Base-by-base conservation (phyloP, 2,888 invertebrate species). In the Polymixis flavicincta region DNA sequence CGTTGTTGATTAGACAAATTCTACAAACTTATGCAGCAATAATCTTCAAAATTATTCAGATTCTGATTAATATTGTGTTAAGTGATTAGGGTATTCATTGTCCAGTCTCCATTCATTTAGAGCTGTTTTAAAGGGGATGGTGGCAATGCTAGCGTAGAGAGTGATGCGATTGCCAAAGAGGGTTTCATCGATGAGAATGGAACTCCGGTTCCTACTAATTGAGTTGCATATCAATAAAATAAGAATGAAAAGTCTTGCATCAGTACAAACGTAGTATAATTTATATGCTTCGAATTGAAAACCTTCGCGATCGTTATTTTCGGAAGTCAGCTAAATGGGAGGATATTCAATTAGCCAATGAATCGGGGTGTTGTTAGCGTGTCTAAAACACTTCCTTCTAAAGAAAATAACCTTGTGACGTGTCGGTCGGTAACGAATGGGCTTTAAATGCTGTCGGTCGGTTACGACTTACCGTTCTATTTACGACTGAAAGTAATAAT, bases 391-490 rank as follows among this genome's bases (percentile, higher is more conserved):
- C 70, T 79, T 83, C 83, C 71, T 54, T 25, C 57, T 52, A 50
- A 78, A 84, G 72, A 79, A 61, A 77, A 82, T n/a, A 82, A 52
- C 80, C 71, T 79, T 66, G 80, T 71, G 76, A 82, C 63, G 83
- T n/a, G n/a, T 78, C 54, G 8, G 60, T 59, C 22, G 61, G 61
- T 71, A 78, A 83, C 55, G 42, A 80, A 79, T 59, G 71, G 63
- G n/a, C 71, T 45, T 71, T 83, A 83, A 78, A 83, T 61, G 48
- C 57, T 64, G 63, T 59, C 78, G 28, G 74, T 54, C 28, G 3
- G 78, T 68, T 83, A 83, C 80, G 79, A 63, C 63, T 55, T 37
- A 61, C 76, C 55, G 74, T 86, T 83, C 59, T 71, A 77, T 71
- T 73, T 66, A 74, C 50, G 86, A 74, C 57, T 75, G 61, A 67